Evolutionary conservation across 1,140 invertebrate species (phyloP).

Genomic region (Paracyclopina nana): DNA sequence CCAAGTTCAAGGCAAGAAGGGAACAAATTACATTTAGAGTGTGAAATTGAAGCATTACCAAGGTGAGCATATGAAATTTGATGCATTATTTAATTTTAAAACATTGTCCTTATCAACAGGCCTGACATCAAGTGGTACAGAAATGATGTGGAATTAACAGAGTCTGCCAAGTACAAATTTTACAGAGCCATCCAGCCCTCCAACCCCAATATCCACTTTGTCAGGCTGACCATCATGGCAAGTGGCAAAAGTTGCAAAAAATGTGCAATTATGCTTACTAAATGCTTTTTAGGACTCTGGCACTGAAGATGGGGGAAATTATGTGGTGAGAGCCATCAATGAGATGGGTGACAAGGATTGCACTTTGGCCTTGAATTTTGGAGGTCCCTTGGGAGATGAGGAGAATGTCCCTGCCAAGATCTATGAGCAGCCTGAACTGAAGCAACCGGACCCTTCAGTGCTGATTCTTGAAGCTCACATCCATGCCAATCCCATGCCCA

Average conservation of each 20-base stretch:
- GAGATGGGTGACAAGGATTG: constrained; percentile 14
- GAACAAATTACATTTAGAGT: constrained; percentile 16
- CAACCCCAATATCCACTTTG: constrained; percentile 16
- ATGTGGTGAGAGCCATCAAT: constrained; percentile 12
- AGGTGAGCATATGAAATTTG: too few species aligned
- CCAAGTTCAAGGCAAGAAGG: constrained; percentile 13
- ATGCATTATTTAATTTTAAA: too few species aligned
- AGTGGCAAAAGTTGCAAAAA: background rate
- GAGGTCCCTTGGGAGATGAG: background rate
- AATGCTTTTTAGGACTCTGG: constrained; percentile 5
- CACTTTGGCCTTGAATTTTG: constrained; percentile 16
- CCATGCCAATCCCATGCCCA: constrained; percentile 14
- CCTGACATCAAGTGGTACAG: constrained; percentile 12
- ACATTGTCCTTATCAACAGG: too few species aligned
- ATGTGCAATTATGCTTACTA: background rate
- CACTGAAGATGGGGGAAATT: constrained; percentile 12
- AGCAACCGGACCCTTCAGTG: constrained; percentile 12
- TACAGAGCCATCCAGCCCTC: constrained; percentile 6
- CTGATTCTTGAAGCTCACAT: constrained; percentile 17
- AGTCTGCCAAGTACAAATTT: constrained; percentile 10
- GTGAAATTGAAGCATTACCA: constrained; percentile 15
- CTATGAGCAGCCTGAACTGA: constrained; percentile 15
- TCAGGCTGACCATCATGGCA: constrained; percentile 10
- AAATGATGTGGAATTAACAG: constrained; percentile 4
- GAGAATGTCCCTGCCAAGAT: constrained; percentile 9